Percentiles rank a stretch among this genome's conserved stretches.
Conservation (phyloP, 2,113 vertebrate genomes). For the Raphicerus campestris region DNA sequence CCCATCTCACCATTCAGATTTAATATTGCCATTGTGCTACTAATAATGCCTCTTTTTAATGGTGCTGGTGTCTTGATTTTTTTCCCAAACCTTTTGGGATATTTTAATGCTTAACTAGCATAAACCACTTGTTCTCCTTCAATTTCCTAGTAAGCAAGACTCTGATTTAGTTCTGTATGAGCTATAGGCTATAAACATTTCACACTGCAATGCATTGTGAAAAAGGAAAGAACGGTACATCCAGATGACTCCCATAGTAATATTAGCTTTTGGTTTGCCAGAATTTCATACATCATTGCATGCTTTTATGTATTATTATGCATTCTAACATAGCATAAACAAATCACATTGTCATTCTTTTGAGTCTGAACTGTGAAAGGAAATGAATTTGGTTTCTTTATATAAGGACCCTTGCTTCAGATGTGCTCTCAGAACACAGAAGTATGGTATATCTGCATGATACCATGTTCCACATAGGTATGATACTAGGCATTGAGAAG, state of each 20-base stretch:
- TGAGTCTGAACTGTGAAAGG: neutral
- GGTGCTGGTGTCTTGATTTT: neutral
- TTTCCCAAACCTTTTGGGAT: neutral
- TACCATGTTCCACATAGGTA: neutral
- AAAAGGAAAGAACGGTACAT: neutral
- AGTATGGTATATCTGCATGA: neutral
- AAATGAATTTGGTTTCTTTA: neutral
- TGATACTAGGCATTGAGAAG: neutral
- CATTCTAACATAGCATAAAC: neutral
- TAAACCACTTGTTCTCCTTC: neutral
- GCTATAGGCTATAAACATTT: conserved; percentile 15
- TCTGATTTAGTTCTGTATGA: neutral
- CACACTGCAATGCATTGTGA: neutral
- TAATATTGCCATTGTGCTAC: neutral
- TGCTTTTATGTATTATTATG: neutral
- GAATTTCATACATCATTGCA: neutral
- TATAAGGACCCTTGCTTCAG: neutral
- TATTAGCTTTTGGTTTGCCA: neutral
- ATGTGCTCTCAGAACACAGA: neutral
- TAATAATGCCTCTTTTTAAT: conserved; percentile 18
- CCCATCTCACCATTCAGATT: neutral
- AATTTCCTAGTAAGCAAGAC: neutral
- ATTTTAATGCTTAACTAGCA: conserved; percentile 20
- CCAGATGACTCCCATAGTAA: neutral
- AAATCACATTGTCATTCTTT: neutral